phyloP scores from a whole-genome alignment of 1,140 invertebrate species.

The Drosophila pandora region DNA sequence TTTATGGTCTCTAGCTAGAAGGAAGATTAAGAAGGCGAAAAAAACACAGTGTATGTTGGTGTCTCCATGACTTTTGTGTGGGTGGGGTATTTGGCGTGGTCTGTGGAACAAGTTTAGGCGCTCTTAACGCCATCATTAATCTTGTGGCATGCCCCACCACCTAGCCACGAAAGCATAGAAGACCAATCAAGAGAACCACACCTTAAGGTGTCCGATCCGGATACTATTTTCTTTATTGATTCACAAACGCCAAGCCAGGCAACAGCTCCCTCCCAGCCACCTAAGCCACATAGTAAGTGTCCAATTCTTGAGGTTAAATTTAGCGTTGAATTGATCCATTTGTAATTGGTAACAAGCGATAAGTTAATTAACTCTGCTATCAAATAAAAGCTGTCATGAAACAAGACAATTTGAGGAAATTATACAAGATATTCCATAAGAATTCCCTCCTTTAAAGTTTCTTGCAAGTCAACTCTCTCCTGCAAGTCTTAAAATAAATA shows the following conservation, averaged over 20 bases:
- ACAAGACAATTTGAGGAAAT: too few relatives aligned
- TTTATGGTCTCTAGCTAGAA: constrained; percentile 47
- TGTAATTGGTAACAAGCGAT: constrained; percentile 29
- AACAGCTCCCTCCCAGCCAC: not conserved
- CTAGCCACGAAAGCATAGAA: constrained; percentile 21
- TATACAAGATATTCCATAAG: not conserved
- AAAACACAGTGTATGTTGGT: constrained; percentile 3
- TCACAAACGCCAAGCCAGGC: constrained; percentile 29
- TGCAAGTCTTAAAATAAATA: constrained; percentile 32
- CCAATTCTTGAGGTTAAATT: constrained; percentile 19
- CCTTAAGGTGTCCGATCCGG: constrained; percentile 21
- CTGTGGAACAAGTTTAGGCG: constrained; percentile 50
- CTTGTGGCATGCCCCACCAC: constrained; percentile 46
- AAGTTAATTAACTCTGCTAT: constrained; percentile 37
- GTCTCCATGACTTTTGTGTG: constrained; percentile 12
- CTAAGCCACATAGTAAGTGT: not conserved
- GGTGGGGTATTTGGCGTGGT: constrained; percentile 28
- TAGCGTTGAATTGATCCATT: constrained; percentile 5
- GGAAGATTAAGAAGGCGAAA: constrained; percentile 35
- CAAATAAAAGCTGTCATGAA: not conserved
- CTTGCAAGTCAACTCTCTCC: not conserved
- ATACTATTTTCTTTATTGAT: constrained; percentile 57
- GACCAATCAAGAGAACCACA: constrained; percentile 56
- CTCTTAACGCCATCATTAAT: constrained; percentile 61
- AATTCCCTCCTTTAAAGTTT: not conserved